Percentiles rank a stretch among this genome's conserved stretches.
phyloP scores from a whole-genome alignment of 2,113 vertebrate species.

The Ctenomys sociabilis region DNA sequence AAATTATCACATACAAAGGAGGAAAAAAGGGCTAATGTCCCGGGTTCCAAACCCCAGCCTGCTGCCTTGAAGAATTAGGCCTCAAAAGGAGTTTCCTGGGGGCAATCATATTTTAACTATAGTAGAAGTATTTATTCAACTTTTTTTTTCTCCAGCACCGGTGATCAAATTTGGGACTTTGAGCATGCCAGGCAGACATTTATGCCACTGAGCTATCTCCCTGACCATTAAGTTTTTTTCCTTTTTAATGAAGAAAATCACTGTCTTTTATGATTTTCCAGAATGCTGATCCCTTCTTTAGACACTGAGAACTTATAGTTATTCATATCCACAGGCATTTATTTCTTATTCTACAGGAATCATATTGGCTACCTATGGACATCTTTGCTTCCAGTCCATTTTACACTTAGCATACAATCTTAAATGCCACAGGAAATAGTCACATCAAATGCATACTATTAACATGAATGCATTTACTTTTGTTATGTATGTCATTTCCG shows the following conservation, averaged over 20 bases:
- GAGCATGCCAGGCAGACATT: too few relatives aligned
- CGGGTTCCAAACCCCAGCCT: accelerated
- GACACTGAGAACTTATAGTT: neutral
- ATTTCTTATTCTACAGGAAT: neutral
- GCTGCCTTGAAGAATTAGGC: neutral
- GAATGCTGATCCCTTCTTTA: neutral
- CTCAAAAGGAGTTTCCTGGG: accelerated
- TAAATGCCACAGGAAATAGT: neutral
- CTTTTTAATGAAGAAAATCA: neutral
- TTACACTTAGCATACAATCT: neutral
- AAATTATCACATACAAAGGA: neutral
- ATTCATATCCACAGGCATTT: neutral
- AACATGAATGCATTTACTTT: neutral
- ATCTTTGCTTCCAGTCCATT: accelerated
- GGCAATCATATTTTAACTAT: neutral
- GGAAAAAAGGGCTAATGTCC: neutral
- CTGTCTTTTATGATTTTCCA: neutral
- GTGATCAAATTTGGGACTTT: too few relatives aligned
- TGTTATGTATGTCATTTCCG: neutral
- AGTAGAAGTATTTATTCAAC: neutral
- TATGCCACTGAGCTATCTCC: too few relatives aligned
- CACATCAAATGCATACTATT: neutral
- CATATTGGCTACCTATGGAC: neutral
- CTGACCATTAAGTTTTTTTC: neutral
- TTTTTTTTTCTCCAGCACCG: too few relatives aligned